A percentile compares a stretch with the other conserved stretches of the same genome.
Evolutionary conservation across 2,113 vertebrate species (phyloP).

Genomic region (Pangasianodon hypophthalmus): DNA sequence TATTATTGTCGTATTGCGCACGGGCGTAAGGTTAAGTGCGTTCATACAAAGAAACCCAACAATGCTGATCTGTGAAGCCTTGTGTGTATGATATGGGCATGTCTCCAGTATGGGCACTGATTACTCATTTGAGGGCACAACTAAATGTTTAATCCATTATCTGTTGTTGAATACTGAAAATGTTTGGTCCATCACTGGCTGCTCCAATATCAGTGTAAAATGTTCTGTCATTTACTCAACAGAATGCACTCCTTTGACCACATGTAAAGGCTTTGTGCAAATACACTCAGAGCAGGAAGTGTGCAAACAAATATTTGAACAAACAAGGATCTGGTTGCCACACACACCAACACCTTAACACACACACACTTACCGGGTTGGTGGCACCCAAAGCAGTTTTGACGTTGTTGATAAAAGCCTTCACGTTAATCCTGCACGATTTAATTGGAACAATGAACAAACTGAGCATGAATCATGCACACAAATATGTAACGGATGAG

Average conservation of each 20-base stretch:
- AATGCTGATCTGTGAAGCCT: not conserved
- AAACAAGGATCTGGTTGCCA: not conserved
- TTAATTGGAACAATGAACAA: constrained; percentile 8
- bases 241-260: not conserved
- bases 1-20: not conserved
- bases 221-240: not conserved
- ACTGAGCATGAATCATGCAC: not conserved
- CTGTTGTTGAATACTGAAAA: not conserved
- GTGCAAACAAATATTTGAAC: not conserved
- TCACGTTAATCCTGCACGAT: constrained; percentile 87
- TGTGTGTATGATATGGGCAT: not conserved
- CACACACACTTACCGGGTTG: constrained; percentile 84
- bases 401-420: constrained; percentile 95
- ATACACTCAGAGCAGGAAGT: not conserved
- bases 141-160: not conserved
- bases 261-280: not conserved
- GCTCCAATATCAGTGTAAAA: not conserved
- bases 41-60: not conserved
- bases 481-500: not conserved
- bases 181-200: not conserved
- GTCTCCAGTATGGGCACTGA: not conserved
- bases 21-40: not conserved
- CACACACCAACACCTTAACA: not conserved
- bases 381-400: constrained; percentile 95
- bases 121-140: not conserved